Base-by-base conservation (phyloP, 2,888 invertebrate genomes). In the Drosophila acutilabella region DNA sequence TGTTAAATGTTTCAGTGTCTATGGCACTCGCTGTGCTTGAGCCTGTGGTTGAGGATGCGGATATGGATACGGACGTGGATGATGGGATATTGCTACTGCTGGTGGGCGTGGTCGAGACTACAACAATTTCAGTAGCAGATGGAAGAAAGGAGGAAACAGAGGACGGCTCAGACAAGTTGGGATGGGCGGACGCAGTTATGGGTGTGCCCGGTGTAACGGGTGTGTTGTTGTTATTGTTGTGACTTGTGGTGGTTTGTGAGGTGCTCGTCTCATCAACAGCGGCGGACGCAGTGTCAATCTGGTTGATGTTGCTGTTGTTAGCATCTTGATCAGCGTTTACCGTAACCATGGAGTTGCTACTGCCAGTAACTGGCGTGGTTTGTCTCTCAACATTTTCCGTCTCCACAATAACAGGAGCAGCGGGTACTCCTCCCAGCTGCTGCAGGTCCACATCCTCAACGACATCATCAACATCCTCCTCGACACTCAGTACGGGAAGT, bases 401-500 rank as follows among this genome's bases (percentile, higher is more conserved):
- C 38, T 38, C 78, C 47, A 68, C 80, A 41, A 81, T 81, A 23
- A 77, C 74, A 10, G 77, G 77, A 10, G 59, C 78, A 11, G 78
- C 75, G 7, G 80, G 72, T 40, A 85, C 73, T 36, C 36, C 36
- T 13, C 76, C 76, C 47, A 81, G 18, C 47, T 70, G 78, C 40
- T 72, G 71, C 7, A 77, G 57, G 7, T 78, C 80, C 41, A 80
- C 83, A 14, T 83, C 78, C 8, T 79, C 79, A n/a, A 80, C 75
- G 4, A 80, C 75, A 4, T 80, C 88, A 4, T 78, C 83, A 5
- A 77, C 78, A 26, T 83, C 87, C 30, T 78, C 87, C 16, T 80
- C 88, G 8, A 73, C 85, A 40, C 66, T 70, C 33, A 88, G 69
- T 16, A 89, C 85, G 1, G 90, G 82, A 61, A 91, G 51, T 58